Evolutionary conservation across 2,113 vertebrate genomes (phyloP).

Genomic region (Erythrocercus mccallii): DNA sequence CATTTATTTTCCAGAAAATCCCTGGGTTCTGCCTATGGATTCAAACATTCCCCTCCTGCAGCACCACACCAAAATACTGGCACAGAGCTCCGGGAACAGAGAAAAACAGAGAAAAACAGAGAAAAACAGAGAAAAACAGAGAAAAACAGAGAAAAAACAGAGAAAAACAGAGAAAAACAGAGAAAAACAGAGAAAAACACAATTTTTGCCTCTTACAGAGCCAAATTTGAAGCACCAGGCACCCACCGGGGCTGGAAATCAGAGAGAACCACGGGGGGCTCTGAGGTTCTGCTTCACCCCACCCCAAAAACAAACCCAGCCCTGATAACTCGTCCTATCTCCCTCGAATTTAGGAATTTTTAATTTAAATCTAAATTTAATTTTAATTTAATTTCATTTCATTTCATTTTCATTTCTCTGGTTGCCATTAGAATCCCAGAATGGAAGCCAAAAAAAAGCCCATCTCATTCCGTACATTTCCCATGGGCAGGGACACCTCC

Average conservation of each 20-base stretch:
- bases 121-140: not conserved
- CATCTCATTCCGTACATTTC: not conserved
- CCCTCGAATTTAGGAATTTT: not conserved
- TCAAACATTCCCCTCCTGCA: not conserved
- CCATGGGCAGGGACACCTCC: not conserved
- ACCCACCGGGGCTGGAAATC: too few relatives aligned
- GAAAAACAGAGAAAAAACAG: not conserved
- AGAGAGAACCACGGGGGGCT: too few relatives aligned
- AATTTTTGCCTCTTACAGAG: not conserved
- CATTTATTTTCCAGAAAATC: not conserved
- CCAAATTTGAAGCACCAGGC: not conserved
- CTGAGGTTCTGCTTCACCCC: not conserved
- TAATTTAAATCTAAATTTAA: too few relatives aligned
- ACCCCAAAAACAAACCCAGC: not conserved
- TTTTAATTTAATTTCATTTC: too few relatives aligned
- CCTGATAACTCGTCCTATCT: not conserved
- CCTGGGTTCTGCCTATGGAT: rapidly evolving
- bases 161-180: not conserved
- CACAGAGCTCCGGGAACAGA: not conserved
- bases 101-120: not conserved
- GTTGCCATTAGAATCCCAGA: not conserved
- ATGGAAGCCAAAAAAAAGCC: not conserved
- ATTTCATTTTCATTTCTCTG: not conserved
- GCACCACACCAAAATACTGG: not conserved
- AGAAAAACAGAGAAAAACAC: not conserved